phyloP scores from a whole-genome alignment of 2,113 vertebrate species.

The Dipodomys spectabilis region DNA sequence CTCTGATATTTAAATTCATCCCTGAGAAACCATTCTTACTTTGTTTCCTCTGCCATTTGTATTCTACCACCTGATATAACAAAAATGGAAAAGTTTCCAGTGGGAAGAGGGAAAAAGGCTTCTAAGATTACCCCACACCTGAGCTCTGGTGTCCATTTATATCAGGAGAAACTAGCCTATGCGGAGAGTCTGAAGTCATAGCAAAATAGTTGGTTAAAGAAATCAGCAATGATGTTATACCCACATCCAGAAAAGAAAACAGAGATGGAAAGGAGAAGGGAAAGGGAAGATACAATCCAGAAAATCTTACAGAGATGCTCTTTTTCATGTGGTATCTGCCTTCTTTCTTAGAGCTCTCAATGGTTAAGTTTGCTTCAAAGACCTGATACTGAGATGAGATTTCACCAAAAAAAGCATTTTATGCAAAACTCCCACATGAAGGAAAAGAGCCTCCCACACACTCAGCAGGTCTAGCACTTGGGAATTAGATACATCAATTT shows the following conservation, averaged over 20 bases:
- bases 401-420: conserved; percentile 46
- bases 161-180: not conserved
- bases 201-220: not conserved
- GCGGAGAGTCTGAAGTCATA: not conserved
- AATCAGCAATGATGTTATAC: not conserved
- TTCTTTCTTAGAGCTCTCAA: not conserved
- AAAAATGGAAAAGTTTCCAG: conserved; percentile 46
- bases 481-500: not conserved
- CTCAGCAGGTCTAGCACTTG: conserved; percentile 12
- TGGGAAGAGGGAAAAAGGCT: not conserved
- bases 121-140: not conserved
- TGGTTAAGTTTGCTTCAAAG: not conserved
- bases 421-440: conserved; percentile 37
- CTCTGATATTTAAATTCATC: conserved; percentile 27
- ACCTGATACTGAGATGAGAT: conserved; percentile 22
- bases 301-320: not conserved
- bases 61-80: not conserved
- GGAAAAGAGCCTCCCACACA: conserved; percentile 53
- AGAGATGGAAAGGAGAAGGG: no score
- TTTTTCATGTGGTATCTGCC: not conserved
- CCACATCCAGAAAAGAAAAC: not conserved
- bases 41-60: conserved; percentile 8
- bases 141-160: not conserved
- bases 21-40: conserved; percentile 41
- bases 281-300: not conserved